These are phyloP conservation scores for Parotia lawesii DNA, from an alignment of 2,113 vertebrate species.

Conservation along the genomic window DNA sequence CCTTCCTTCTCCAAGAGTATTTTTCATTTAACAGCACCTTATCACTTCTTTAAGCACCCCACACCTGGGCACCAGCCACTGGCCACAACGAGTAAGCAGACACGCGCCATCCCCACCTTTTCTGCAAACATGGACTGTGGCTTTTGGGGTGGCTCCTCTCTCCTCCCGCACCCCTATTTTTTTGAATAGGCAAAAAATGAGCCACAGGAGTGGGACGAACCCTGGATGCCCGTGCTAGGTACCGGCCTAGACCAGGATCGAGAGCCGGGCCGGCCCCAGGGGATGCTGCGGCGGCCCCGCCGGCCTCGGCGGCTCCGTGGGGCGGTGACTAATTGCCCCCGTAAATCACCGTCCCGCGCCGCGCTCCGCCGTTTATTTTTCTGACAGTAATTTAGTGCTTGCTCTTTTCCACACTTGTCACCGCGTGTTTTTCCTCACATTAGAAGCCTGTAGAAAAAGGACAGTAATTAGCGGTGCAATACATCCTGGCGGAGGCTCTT, in stretches of 20 bases:
- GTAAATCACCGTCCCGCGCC: conserved; percentile 92
- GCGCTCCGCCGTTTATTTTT: conserved; percentile 97
- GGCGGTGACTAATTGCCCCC: conserved; percentile 99
- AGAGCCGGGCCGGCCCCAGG: not conserved
- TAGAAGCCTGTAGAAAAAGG: conserved; percentile 97
- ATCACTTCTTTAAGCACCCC: not conserved
- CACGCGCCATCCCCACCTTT: not conserved
- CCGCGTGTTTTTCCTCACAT: conserved; percentile 98
- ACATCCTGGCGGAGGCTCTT: conserved; percentile 86
- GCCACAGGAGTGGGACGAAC: not conserved
- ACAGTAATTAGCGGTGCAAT: conserved; percentile 98
- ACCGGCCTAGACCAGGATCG: not conserved
- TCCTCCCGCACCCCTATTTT: not conserved
- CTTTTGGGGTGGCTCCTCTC: not conserved
- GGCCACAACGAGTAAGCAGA: not conserved
- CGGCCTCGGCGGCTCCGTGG: conserved; percentile 86
- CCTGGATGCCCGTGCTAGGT: not conserved
- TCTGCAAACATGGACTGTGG: not conserved
- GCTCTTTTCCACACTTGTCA: conserved; percentile 99
- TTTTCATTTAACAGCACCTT: not conserved
- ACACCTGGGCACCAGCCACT: not conserved
- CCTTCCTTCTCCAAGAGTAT: not conserved
- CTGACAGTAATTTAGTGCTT: conserved; percentile 99
- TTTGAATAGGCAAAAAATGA: not conserved
- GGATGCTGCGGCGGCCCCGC: conserved; percentile 18